phyloP scores from a whole-genome alignment of 2,113 vertebrate species.

The Panthera uncia region DNA sequence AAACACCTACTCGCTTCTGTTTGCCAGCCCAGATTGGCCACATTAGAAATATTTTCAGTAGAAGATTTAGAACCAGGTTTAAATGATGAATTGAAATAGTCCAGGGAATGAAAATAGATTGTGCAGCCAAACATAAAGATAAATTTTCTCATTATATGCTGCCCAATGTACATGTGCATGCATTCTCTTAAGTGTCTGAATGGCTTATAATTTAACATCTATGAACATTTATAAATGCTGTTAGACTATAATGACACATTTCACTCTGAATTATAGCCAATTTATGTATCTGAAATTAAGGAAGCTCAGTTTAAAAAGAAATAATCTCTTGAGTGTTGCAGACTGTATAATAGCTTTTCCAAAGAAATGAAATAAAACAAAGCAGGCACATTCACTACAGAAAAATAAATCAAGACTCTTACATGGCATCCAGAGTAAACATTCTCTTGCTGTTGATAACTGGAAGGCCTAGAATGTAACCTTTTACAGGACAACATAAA shows the following conservation, averaged over 20 bases:
- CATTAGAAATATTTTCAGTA: conserved; percentile 42
- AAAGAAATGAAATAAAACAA: conserved; percentile 54
- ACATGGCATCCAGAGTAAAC: background rate
- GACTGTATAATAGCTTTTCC: conserved; percentile 20
- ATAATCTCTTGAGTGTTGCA: conserved; percentile 56
- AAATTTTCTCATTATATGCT: conserved; percentile 62
- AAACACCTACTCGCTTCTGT: background rate
- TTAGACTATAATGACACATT: conserved; percentile 63
- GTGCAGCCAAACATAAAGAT: conserved; percentile 69
- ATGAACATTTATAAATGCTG: conserved; percentile 58
- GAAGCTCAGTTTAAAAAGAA: conserved; percentile 65
- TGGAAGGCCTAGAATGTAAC: background rate
- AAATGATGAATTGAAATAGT: conserved; percentile 63
- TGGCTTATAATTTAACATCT: conserved; percentile 69
- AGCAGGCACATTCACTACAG: background rate
- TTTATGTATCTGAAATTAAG: conserved; percentile 70
- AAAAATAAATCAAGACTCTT: conserved; percentile 30
- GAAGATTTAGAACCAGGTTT: conserved; percentile 50
- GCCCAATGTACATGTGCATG: background rate
- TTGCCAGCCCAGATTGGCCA: background rate
- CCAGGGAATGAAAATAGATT: conserved; percentile 61
- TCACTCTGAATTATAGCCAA: conserved; percentile 70
- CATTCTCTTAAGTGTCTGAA: conserved; percentile 43
- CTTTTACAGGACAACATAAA: background rate
- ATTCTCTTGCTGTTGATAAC: background rate